Evolutionary conservation across 2,888 invertebrate species (phyloP).

Genomic region (Callimorpha dominula): DNA sequence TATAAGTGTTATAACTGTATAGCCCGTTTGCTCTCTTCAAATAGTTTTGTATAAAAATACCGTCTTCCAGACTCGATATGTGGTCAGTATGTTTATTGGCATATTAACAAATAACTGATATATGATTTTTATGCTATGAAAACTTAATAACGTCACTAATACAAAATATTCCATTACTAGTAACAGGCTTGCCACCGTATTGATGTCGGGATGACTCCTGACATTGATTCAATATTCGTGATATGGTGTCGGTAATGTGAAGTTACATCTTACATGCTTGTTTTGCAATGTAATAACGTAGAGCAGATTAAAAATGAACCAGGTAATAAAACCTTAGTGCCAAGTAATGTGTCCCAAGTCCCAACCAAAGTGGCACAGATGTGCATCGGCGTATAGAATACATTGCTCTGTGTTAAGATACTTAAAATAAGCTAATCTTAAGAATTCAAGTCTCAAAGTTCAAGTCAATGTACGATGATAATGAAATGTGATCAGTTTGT

Average conservation of each 20-base stretch:
- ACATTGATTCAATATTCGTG: too few species aligned
- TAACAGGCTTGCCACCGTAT: too few species aligned
- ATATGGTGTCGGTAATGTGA: too few species aligned
- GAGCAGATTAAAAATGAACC: not conserved
- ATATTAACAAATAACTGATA: conserved; percentile 35
- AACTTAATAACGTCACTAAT: too few species aligned
- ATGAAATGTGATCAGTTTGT: not conserved
- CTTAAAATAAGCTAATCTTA: not conserved
- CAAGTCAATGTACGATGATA: too few species aligned
- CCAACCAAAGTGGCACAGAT: not conserved
- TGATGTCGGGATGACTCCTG: too few species aligned
- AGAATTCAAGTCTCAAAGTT: not conserved
- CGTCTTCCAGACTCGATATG: conserved; percentile 19
- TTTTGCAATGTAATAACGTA: too few species aligned
- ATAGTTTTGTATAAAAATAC: conserved; percentile 37
- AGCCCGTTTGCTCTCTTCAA: conserved; percentile 21
- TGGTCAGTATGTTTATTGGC: conserved; percentile 37
- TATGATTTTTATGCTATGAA: conserved; percentile 3
- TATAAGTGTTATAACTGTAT: not conserved
- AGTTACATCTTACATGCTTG: too few species aligned
- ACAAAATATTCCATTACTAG: too few species aligned
- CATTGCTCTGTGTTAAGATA: not conserved
- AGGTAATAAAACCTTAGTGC: not conserved
- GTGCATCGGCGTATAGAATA: not conserved
- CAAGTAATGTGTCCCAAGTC: too few species aligned